Base-by-base conservation (phyloP, 1,140 invertebrate species). In the Zophobas morio region DNA sequence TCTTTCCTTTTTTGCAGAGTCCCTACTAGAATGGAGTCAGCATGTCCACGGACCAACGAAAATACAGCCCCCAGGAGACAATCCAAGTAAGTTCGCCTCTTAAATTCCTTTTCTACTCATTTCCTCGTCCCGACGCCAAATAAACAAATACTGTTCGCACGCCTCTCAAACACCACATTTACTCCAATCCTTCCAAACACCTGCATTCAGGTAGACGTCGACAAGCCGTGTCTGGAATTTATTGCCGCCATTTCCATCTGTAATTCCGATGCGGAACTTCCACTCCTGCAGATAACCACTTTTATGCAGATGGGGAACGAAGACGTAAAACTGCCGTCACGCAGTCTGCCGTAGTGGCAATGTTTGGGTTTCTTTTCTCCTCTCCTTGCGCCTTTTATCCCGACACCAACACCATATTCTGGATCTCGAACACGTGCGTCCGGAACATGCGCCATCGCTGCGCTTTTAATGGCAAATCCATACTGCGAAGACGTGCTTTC, bases 401-500 rank as follows among this genome's bases (percentile, higher is more conserved):
- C n/a, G 46, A 8, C 51, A 33, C 47, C 57, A 77, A 40, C 56
- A 57, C 40, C 66, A 63, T 53, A 81, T 81, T 73, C 54, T 20
- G 74, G 35, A 80, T 74, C 73, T 80, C 72, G 74, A 78, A 79
- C 82, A 84, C 82, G 82, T 84, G 82, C 82, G 70, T 74, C 75
- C 60, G 49, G 60, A 66, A 80, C 82, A 78, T 81, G 81, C 80
- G 81, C 82, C 42, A 51, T 60, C 35, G 35, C 51, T 70, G 75
- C 76, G 75, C 53, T 60, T 80, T 84, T 83, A 84, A 84, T 84
- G 81, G 83, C 77, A 84, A 84, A 84, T 84, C 83, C 83, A 84
- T 84, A 84, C 81, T 81, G 79, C 47, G 73, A 47, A 66, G 60
- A 66, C 60, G 60, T 66, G 57, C 57, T 63, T 63, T 36, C 57